Evolutionary conservation across 2,888 invertebrate genomes (phyloP), one percentile per base, ranked within the genome.

Genomic region (Papilio elwesi): DNA sequence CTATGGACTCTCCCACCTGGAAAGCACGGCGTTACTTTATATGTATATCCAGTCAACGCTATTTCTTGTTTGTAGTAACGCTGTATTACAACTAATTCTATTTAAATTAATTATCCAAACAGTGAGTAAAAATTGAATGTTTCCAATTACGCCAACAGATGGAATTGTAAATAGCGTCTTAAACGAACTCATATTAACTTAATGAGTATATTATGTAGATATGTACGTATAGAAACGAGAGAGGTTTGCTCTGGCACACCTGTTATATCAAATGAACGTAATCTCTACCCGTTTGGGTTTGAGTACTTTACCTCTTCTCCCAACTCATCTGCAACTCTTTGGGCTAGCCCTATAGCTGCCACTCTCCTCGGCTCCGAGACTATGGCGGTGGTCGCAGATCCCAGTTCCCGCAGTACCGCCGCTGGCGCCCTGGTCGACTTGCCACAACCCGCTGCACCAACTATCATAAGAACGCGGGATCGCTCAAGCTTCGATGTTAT

Each of bases 381-480:
- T 0, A 96, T 87, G 0, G 96, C 94, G 6, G 94, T 89, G 52
- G 96, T 95, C 0, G 87, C 82, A 0, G 90, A 86, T 2, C 94
- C 94, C 66, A 82, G 81, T 0, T 83, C 84, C 1, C 84, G 77
- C 51, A 92, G 87, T 84, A 96, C 79, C 79, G 87, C 87, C 57
- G 96, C 95, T 0, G 97, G 96, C 9, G 95, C 95, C 68, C 96
- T 94, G 0, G 96, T 96, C 38, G 96, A 96, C 83, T 97, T 97
- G 0, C 97, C 97, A 83, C 96, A 96, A 0, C 96, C 96, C 0
- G 96, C 96, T 73, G 96, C 95, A 0, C 96, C 97, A 73, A 95
- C 95, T 62, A 97, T 90, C 3, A 97, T 90, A 0, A 95, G 75
- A 0, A 95, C 94, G 48, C 93, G 93, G 75, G 94, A 94, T 0